phyloP scores from a whole-genome alignment of 2,888 invertebrate genomes.

The Dryococelus australis region DNA sequence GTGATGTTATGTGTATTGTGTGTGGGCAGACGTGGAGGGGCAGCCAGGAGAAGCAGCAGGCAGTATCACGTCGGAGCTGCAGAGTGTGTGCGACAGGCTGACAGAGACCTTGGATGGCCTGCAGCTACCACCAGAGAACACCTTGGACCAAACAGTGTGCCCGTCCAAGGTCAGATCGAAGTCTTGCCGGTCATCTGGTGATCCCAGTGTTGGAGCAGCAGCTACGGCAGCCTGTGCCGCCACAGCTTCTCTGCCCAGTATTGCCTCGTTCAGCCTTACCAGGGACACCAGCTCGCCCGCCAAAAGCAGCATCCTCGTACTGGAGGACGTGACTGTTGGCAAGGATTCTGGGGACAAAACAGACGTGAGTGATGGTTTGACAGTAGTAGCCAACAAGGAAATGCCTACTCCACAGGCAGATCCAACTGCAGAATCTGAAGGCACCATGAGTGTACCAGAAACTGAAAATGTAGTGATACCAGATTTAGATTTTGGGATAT shows the following conservation, averaged over 20 bases:
- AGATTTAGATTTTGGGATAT: background rate
- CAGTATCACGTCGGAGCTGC: background rate
- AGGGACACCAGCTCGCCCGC: background rate
- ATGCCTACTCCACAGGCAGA: background rate
- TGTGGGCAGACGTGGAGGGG: background rate
- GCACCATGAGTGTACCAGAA: background rate
- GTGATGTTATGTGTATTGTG: background rate
- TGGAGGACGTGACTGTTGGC: background rate
- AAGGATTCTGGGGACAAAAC: background rate
- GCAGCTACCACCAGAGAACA: background rate
- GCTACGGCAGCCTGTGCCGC: background rate
- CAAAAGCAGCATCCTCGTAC: background rate
- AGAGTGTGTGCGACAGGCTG: conserved; percentile 12
- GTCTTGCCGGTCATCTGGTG: background rate
- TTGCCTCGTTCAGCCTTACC: background rate
- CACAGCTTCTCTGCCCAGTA: background rate
- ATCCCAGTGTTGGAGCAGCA: background rate
- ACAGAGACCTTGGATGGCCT: background rate
- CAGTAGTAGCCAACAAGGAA: background rate
- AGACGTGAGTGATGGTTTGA: too few species aligned
- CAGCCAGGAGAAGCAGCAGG: background rate
- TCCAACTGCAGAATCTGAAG: background rate
- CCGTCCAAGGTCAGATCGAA: background rate
- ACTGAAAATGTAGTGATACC: background rate
- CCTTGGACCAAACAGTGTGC: background rate